A percentile compares a stretch with the other conserved stretches of the same genome.
Evolutionary conservation across 2,113 vertebrate species (phyloP).

Genomic region (Caloenas nicobarica): DNA sequence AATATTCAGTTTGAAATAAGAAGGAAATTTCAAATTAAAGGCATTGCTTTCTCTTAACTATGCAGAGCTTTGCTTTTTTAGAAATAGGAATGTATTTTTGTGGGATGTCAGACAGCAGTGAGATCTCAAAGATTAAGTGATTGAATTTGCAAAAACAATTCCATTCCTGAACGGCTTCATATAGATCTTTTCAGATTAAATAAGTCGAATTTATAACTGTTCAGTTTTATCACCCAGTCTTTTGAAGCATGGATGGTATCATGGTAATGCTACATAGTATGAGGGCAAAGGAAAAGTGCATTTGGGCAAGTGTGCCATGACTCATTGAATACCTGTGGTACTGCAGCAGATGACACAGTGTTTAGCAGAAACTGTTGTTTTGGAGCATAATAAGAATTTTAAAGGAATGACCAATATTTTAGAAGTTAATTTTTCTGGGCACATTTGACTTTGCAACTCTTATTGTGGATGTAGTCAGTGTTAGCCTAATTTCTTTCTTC

Average conservation of each 20-base stretch:
- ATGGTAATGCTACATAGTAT: neutral
- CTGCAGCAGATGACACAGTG: neutral
- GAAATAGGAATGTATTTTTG: neutral
- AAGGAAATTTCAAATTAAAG: neutral
- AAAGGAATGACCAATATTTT: neutral
- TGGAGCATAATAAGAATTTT: neutral
- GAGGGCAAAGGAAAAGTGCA: neutral
- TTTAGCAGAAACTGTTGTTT: neutral
- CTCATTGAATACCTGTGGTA: neutral
- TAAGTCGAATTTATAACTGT: neutral
- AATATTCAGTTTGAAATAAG: neutral
- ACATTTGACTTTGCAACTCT: neutral
- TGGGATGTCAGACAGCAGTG: neutral
- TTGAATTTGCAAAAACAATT: neutral
- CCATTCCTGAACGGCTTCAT: neutral
- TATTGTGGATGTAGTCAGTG: neutral
- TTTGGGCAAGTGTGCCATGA: neutral
- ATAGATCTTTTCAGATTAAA: neutral
- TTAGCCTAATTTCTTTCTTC: neutral
- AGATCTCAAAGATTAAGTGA: neutral
- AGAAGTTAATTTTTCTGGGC: neutral
- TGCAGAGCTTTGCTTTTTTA: neutral
- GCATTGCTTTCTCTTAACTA: constrained; percentile 1
- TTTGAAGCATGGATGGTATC: neutral
- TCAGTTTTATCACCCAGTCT: neutral